These are phyloP conservation scores for Meteorus colon DNA, from an alignment of 2,888 invertebrate genomes.

Conservation along the genomic window DNA sequence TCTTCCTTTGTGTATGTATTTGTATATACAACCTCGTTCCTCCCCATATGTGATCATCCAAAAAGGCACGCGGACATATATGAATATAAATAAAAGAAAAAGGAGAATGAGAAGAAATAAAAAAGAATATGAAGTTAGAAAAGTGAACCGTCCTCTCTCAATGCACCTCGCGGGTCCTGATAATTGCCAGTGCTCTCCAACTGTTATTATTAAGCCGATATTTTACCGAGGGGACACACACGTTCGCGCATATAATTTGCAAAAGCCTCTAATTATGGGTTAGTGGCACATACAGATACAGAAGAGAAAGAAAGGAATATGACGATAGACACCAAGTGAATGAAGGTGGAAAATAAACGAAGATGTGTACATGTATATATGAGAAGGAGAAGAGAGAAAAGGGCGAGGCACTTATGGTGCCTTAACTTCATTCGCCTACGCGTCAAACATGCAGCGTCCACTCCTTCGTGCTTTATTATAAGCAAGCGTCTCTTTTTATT, in stretches of 20 bases:
- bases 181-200: constrained; percentile 73
- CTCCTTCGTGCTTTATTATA: constrained; percentile 67
- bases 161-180: constrained; percentile 66
- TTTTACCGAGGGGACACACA: constrained; percentile 73
- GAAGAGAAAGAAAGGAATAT: constrained; percentile 52
- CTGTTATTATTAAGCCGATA: constrained; percentile 74
- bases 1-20: constrained; percentile 38
- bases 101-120: constrained; percentile 46
- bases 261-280: constrained; percentile 73
- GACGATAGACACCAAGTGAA: constrained; percentile 58
- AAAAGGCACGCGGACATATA: constrained; percentile 56
- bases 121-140: constrained; percentile 48
- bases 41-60: constrained; percentile 44
- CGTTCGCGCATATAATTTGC: constrained; percentile 73
- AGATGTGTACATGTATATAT: not conserved
- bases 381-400: constrained; percentile 31
- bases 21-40: constrained; percentile 11
- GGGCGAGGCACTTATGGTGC: constrained; percentile 54
- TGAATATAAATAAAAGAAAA: constrained; percentile 49
- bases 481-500: constrained; percentile 51
- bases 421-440: constrained; percentile 70
- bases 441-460: constrained; percentile 60
- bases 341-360: constrained; percentile 2
- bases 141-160: constrained; percentile 21
- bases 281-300: constrained; percentile 55